These are phyloP conservation scores for Brachypteracias leptosomus DNA, from an alignment of 2,113 vertebrate genomes.

Conservation along the genomic window DNA sequence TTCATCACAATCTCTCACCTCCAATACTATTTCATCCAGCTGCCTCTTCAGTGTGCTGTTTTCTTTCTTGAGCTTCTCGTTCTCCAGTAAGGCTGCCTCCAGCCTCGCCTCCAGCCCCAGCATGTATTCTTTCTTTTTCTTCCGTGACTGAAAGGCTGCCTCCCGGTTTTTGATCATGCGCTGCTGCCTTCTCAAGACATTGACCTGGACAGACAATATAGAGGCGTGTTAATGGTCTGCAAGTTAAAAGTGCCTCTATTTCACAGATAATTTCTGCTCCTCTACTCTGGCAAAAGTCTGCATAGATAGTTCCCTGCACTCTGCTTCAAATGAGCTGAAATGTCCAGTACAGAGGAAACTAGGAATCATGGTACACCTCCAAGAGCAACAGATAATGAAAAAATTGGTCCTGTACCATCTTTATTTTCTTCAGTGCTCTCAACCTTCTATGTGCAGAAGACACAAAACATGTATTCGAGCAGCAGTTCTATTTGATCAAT, in stretches of 20 bases:
- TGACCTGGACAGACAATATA: constrained; percentile 69
- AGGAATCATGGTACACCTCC: not conserved
- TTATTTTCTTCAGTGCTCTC: not conserved
- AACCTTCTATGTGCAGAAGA: not conserved
- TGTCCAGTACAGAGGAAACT: not conserved
- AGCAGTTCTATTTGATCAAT: not conserved
- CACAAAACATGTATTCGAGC: not conserved
- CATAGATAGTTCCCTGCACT: not conserved
- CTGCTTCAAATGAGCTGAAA: not conserved
- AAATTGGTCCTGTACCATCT: not conserved
- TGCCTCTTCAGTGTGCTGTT: constrained; percentile 89
- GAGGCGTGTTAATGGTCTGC: not conserved
- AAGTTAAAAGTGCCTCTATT: not conserved
- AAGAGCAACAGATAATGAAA: not conserved
- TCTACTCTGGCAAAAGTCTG: not conserved
- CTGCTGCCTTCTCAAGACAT: constrained; percentile 85
- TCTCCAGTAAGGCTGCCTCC: constrained; percentile 86
- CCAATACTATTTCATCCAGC: constrained; percentile 85
- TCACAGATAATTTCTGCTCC: not conserved
- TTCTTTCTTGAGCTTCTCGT: constrained; percentile 87
- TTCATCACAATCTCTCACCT: constrained; percentile 73
- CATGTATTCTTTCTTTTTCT: constrained; percentile 96
- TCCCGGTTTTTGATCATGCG: constrained; percentile 97
- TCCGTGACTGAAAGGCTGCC: constrained; percentile 91
- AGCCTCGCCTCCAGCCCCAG: constrained; percentile 85